phyloP scores from a whole-genome alignment of 2,888 invertebrate species.

The Frankliniella intonsa region DNA sequence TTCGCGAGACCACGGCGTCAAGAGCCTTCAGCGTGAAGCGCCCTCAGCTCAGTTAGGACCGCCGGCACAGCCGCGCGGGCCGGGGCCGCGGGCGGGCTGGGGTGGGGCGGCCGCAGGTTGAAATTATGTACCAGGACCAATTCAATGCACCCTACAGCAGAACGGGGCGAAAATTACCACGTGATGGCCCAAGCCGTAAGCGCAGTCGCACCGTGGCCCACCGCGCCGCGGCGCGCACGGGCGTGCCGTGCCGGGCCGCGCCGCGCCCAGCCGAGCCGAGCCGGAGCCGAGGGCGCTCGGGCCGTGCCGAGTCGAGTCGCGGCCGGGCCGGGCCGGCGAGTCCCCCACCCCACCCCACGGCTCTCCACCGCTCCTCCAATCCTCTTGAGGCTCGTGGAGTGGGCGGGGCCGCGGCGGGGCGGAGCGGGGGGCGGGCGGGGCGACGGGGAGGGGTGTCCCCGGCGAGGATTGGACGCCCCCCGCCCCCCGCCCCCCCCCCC shows the following conservation, averaged over 20 bases:
- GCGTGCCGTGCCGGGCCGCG: conserved; percentile 28
- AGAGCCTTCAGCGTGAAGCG: conserved; percentile 1
- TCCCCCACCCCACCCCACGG: conserved; percentile 32
- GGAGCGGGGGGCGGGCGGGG: conserved; percentile 47
- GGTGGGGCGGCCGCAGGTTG: neutral
- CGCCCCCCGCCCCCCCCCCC: conserved; percentile 44
- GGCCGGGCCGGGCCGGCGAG: neutral
- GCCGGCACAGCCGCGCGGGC: conserved; percentile 43
- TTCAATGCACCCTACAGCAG: neutral
- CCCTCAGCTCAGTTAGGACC: neutral
- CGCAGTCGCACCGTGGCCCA: neutral
- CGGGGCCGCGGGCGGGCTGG: neutral
- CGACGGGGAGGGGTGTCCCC: conserved; percentile 45
- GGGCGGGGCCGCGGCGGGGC: conserved; percentile 45
- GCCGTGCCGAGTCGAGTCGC: conserved; percentile 28
- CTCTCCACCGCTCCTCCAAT: conserved; percentile 27
- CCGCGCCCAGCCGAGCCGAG: conserved; percentile 2
- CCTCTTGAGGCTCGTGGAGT: conserved; percentile 31
- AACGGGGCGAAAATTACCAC: neutral
- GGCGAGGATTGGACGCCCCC: conserved; percentile 49
- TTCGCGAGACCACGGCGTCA: conserved; percentile 9
- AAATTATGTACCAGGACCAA: neutral
- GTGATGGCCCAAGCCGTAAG: neutral
- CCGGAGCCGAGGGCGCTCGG: neutral
- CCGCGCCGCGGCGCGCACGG: neutral